These are phyloP conservation scores for Neopelma chrysocephalum DNA, from an alignment of 2,797 vertebrate species.

Conservation along the genomic window DNA sequence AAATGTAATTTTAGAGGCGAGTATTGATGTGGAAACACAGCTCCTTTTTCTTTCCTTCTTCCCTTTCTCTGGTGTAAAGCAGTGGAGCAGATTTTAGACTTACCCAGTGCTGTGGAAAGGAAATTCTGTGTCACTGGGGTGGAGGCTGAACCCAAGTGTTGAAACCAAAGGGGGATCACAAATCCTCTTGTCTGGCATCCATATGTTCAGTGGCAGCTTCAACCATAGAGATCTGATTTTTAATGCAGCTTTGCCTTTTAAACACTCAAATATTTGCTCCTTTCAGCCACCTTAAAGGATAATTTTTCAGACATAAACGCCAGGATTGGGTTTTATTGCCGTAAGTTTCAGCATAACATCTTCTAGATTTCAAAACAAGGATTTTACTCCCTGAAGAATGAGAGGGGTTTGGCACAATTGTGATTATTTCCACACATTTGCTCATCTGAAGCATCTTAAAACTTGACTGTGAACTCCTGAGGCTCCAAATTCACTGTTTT, in stretches of 20 bases:
- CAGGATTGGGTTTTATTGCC: conserved; percentile 15
- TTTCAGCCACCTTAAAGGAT: not conserved
- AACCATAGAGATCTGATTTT: conserved; percentile 27
- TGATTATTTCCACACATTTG: not conserved
- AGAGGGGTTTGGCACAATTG: not conserved
- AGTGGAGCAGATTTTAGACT: not conserved
- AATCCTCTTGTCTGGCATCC: not conserved
- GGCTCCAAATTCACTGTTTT: not conserved
- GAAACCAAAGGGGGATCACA: not conserved
- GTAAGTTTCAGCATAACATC: not conserved
- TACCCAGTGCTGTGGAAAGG: not conserved
- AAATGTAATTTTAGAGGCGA: not conserved
- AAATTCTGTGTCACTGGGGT: not conserved
- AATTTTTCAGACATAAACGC: conserved; percentile 28
- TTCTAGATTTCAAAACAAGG: not conserved
- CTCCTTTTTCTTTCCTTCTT: not conserved
- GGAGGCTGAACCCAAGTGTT: not conserved
- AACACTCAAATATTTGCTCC: not conserved
- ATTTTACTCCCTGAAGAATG: not conserved
- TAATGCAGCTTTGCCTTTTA: conserved; percentile 41
- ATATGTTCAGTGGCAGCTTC: conserved; percentile 24
- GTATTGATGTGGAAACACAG: not conserved
- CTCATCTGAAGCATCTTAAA: not conserved
- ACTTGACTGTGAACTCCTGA: not conserved
- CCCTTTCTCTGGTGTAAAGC: not conserved